Base-by-base conservation (phyloP, 2,888 invertebrate species). In the Dendrolimus houi region DNA sequence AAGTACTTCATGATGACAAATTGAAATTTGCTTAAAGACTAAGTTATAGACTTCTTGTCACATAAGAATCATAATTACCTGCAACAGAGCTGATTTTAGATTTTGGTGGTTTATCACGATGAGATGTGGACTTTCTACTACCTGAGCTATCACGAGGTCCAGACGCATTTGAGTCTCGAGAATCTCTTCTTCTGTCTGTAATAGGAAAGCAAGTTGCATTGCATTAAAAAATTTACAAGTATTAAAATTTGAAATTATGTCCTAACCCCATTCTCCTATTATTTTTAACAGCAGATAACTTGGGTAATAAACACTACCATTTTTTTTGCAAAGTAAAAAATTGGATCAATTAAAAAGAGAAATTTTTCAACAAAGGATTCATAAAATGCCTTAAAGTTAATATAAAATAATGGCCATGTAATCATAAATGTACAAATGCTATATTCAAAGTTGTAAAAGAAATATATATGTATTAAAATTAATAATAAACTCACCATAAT, bases 101-200 rank as follows among this genome's bases (percentile, higher is more conserved):
- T 62, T 87, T 89, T 0, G 77, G 64, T 8, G 73, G 67, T 64
- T 83, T 87, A 3, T 88, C 88, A 57, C 78, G 79, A 56, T 87
- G 85, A 13, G 87, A 81, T 9, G 76, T 76, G 6, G 88, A 87
- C 63, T 88, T 89, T 60, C 85, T 76, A 59, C 79, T 81, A n/a
- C 71, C 73, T 0, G 87, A 79, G 58, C 77, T 70, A 10, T 90
- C 90, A 40, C 84, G 76, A 1, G 90, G 85, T 0, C 90, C 89
- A 0, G 90, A 90, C 1, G 91, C 88, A 61, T 91, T 91, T 0
- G 91, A 91, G 64, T 91, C 91, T 12, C 91, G 74, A 0, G 91
- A 91, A 64, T 91, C 91, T 60, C 91, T 71, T 65, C 91, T 75
- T 2, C 87, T 81, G 64, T 91, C 91, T 86, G 59, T 42, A 55